A percentile compares a stretch with the other conserved stretches of the same genome.
Conservation (phyloP, 2,113 vertebrate species). For the Ia io region DNA sequence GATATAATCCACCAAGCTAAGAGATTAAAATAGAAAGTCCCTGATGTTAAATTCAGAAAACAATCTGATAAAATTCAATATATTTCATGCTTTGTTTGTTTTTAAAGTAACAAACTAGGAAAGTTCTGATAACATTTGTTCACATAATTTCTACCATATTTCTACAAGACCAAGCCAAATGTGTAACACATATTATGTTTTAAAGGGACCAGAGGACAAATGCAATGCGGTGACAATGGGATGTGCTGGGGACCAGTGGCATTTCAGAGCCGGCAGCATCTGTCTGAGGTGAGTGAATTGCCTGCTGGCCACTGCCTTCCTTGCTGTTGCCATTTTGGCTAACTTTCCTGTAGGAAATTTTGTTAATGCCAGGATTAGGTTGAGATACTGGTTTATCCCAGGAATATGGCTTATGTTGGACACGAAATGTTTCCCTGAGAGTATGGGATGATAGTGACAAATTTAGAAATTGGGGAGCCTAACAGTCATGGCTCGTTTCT, state of each 20-base stretch:
- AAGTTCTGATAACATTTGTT: not conserved
- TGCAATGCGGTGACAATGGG: not conserved
- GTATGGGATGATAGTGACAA: not conserved
- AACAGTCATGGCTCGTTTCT: not conserved
- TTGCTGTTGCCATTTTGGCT: not conserved
- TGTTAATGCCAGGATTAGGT: not conserved
- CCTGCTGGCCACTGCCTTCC: not conserved
- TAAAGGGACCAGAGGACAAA: not conserved
- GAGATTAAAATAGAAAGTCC: not conserved
- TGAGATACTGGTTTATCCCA: not conserved
- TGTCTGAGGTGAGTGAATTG: not conserved
- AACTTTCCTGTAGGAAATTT: not conserved
- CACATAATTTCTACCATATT: not conserved
- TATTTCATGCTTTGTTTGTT: not conserved
- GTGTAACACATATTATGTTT: not conserved
- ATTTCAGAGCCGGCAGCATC: not conserved
- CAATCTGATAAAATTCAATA: not conserved
- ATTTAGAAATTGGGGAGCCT: not conserved
- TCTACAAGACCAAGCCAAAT: not conserved
- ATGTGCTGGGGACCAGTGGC: not conserved
- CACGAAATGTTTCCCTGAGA: not conserved
- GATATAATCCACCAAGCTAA: not conserved
- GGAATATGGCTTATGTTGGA: not conserved
- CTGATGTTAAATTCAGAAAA: not conserved
- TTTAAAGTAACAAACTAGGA: not conserved